Evolutionary conservation across 1,140 invertebrate genomes (phyloP).

Genomic region (Phymastichus coffea): DNA sequence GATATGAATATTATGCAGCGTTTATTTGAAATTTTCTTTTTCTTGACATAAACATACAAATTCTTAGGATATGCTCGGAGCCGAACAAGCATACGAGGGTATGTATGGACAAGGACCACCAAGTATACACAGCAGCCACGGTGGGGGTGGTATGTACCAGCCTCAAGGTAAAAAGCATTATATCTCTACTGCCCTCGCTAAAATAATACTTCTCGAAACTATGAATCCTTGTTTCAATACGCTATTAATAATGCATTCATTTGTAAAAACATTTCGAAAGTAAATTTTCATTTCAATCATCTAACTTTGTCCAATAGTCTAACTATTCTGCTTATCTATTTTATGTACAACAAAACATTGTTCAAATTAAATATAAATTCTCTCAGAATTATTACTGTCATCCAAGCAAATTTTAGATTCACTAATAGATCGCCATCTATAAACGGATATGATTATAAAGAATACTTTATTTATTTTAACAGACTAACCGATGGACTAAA

Average conservation of each 20-base stretch:
- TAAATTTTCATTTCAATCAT: neutral
- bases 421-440: too few relatives aligned
- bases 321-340: too few relatives aligned
- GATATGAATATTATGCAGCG: neutral
- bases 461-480: slow-evolving; percentile 48
- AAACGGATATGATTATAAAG: too few relatives aligned
- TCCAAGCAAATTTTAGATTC: too few relatives aligned
- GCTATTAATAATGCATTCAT: neutral
- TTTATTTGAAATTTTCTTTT: neutral
- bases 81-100: slow-evolving; percentile 88
- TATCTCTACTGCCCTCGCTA: too few relatives aligned
- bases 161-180: slow-evolving; percentile 71
- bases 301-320: too few relatives aligned
- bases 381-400: too few relatives aligned
- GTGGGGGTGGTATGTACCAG: slow-evolving; percentile 69
- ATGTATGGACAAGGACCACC: slow-evolving; percentile 86
- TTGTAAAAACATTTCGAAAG: slow-evolving; percentile 23
- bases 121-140: slow-evolving; percentile 76
- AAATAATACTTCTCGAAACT: too few relatives aligned
- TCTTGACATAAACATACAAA: neutral
- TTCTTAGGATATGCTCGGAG: slow-evolving; percentile 86
- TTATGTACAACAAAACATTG: too few relatives aligned
- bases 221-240: too few relatives aligned
- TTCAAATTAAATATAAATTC: too few relatives aligned
- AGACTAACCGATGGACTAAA: slow-evolving; percentile 50